Evolutionary conservation across 2,113 vertebrate genomes (phyloP).

Genomic region (Heptranchias perlo): DNA sequence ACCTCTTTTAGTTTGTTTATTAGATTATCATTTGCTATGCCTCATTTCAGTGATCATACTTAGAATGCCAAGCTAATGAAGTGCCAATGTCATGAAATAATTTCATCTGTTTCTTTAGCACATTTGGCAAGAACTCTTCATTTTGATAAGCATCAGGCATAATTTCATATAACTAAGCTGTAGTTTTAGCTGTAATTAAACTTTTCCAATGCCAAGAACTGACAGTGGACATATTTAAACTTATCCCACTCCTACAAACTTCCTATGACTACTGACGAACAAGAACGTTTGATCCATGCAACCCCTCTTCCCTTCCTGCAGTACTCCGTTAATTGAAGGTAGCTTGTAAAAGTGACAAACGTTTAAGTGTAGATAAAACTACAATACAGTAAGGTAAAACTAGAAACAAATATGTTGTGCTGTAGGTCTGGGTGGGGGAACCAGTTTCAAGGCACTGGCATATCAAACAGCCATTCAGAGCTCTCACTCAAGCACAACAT

Average conservation of each 20-base stretch:
- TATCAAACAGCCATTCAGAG: background rate
- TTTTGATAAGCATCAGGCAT: background rate
- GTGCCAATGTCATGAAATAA: background rate
- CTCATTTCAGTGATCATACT: background rate
- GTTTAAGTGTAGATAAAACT: background rate
- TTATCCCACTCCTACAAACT: background rate
- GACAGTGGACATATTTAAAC: constrained; percentile 10
- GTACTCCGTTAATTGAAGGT: background rate
- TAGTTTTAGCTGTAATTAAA: constrained; percentile 11
- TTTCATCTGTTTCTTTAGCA: background rate
- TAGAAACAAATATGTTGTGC: background rate
- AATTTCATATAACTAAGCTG: background rate
- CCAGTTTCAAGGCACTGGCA: background rate
- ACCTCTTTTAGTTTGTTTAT: background rate
- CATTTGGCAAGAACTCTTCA: background rate
- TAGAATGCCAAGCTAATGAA: background rate
- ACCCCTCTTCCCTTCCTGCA: background rate
- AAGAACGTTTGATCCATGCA: background rate
- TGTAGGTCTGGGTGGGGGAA: background rate
- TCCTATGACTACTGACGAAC: constrained; percentile 9
- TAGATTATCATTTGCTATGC: background rate
- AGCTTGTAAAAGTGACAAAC: background rate
- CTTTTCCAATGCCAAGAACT: background rate
- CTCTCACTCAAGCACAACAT: background rate
- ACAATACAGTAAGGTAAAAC: background rate